Evolutionary conservation across 2,888 invertebrate species (phyloP).

Genomic region (Ophion obscuratus): DNA sequence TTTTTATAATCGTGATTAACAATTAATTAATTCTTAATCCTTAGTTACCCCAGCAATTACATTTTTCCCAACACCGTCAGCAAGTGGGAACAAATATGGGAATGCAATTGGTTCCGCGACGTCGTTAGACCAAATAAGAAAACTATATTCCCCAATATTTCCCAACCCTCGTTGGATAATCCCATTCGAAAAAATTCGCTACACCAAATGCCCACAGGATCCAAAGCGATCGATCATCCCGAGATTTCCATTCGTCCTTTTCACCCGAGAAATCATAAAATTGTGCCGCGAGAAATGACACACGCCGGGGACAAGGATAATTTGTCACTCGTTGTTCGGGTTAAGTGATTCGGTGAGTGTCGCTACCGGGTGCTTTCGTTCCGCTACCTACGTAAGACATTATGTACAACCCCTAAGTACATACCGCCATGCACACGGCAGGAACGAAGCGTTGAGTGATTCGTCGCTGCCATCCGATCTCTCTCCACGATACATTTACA

Average conservation of each 20-base stretch:
- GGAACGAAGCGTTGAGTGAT: conserved; percentile 77
- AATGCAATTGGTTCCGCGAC: too few relatives aligned
- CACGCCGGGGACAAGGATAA: conserved; percentile 73
- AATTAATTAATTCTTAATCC: too few relatives aligned
- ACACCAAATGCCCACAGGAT: background rate
- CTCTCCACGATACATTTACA: conserved; percentile 38
- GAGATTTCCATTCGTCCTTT: conserved; percentile 33
- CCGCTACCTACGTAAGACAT: conserved; percentile 11
- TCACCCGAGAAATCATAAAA: conserved; percentile 48
- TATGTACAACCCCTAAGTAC: conserved; percentile 10
- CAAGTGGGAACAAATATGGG: too few relatives aligned
- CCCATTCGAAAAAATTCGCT: too few relatives aligned
- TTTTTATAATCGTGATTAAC: too few relatives aligned
- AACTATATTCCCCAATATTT: too few relatives aligned
- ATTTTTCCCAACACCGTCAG: too few relatives aligned
- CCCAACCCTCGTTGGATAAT: too few relatives aligned
- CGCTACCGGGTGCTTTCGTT: conserved; percentile 47
- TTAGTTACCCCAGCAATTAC: too few relatives aligned
- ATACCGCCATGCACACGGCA: background rate
- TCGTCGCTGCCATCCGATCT: conserved; percentile 78
- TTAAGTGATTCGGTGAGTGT: conserved; percentile 69
- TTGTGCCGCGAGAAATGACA: conserved; percentile 38
- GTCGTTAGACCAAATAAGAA: too few relatives aligned
- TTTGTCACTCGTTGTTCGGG: conserved; percentile 75
- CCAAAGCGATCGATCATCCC: conserved; percentile 35